Base-by-base conservation (phyloP, 2,888 invertebrate species). In the Drosophila flavopinicola region DNA sequence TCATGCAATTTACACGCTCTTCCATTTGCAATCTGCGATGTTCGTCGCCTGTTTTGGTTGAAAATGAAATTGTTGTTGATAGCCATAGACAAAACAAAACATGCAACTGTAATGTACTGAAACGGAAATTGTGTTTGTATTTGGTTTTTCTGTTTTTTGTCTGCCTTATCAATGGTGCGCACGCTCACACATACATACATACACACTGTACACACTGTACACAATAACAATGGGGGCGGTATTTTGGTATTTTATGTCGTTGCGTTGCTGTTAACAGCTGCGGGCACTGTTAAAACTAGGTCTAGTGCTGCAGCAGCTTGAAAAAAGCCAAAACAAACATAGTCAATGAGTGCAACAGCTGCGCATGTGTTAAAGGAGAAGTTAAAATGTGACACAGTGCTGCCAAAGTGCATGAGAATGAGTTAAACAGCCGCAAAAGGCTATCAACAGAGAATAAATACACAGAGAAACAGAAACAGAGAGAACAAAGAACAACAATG, bases 101-200 rank as follows among this genome's bases (percentile, higher is more conserved):
- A 64, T 57, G 66, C 66, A 69, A 52, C 56, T 63, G 53, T 23
- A 52, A 38, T 60, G 39, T 49, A 65, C 39, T 42, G 4, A 61
- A 77, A 68, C 78, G 84, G 73, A 78, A 83, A 79, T 79, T 73
- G 57, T 77, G 24, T 71, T 51, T 32, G 48, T 49, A 20, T 4
- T 20, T 11, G 30, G 6, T 30, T 51, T 47, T 33, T 32, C 20
- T 20, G 2, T 38, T 32, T 59, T 51, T 49, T 60, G 65, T 75
- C 66, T 85, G 48, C 39, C 64, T 85, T 85, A 85, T 85, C 80
- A 83, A 85, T 76, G 70, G 63, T 38, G 59, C 66, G 70, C 79
- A 72, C 63, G 73, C 52, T 64, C 51, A 38, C 42, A 57, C n/a
- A 45, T 38, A 47, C 30, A 53, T 57, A 56, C 6, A 32, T 10